Evolutionary conservation across 2,113 vertebrate species (phyloP), one percentile per base, ranked within the genome.

Genomic region (Carassius carassius): DNA sequence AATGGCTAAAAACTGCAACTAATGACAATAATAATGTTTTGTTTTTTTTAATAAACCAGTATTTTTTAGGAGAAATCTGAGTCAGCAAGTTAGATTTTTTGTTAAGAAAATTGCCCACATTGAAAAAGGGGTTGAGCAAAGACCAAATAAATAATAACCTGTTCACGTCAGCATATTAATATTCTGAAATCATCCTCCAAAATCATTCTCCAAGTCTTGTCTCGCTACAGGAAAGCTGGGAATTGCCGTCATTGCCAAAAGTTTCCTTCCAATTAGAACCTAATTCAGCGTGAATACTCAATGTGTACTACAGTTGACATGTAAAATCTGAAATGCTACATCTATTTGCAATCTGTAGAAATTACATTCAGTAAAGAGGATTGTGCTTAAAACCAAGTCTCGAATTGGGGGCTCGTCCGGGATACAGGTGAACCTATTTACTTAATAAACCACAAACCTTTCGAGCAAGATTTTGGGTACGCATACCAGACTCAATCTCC

Each of bases 201-300:
- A 0, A 17, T 17, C 51, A 35, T 77, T 77, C 29, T 13, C 10
- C 0, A 32, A 19, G 49, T 49, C 25, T 2, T 4, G 5, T 51
- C 25, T 54, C 49, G 49, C 44, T 37, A 35, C 17, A 35, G 75
- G 9, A 58, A 54, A 21, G 51, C 75, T n/a, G 16, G 10, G 29
- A 77, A 35, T 32, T 37, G 51, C 3, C 29, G 0, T 13, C 51
- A 35, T 58, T 77, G 75, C 23, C 67, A 32, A n/a, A 65, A 51
- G 78, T 83, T 86, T 79, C 69, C 44, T 47, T 29, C 73, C 80
- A 76, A 82, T 83, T 79, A 58, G 75, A 63, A 72, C 60, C 79
- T 63, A 85, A 85, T 83, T 73, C 32, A 29, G 54, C 79, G 41
- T 80, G 79, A 78, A 8, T 6, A 16, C 72, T 75, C 62, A 77